These are phyloP conservation scores for Wasmannia auropunctata DNA, from an alignment of 1,140 invertebrate genomes.

Conservation along the genomic window DNA sequence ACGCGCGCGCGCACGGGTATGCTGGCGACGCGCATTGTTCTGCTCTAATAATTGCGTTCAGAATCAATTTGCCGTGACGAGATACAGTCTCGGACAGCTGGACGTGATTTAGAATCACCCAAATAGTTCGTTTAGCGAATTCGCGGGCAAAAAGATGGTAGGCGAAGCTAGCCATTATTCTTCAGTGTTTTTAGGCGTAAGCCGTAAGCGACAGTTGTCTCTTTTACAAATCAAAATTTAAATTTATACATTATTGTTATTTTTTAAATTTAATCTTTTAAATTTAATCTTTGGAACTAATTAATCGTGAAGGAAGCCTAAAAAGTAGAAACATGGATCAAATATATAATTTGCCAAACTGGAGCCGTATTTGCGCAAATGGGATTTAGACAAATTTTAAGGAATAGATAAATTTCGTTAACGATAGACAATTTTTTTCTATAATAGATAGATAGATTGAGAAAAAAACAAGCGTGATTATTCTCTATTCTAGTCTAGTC, in stretches of 20 bases:
- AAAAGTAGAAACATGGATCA: not conserved
- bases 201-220: not conserved
- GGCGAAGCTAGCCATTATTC: not conserved
- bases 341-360: not conserved
- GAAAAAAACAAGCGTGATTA: not conserved
- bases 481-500: too few species aligned
- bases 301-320: not conserved
- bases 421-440: not conserved
- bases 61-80: slow-evolving; percentile 68
- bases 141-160: not conserved
- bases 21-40: slow-evolving; percentile 67
- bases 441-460: not conserved
- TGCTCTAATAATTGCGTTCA: slow-evolving; percentile 71
- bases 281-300: not conserved
- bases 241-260: not conserved
- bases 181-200: slow-evolving; percentile 18
- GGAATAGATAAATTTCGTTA: not conserved
- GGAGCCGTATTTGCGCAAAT: not conserved
- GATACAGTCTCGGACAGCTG: slow-evolving; percentile 64
- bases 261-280: not conserved
- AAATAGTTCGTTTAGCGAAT: slow-evolving; percentile 5
- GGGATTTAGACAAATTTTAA: not conserved
- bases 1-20: not conserved
- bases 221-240: not conserved
- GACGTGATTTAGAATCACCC: slow-evolving; percentile 64